Percentiles rank a stretch among this genome's conserved stretches.
These are phyloP conservation scores for Gryllus longicercus DNA, from an alignment of 2,888 invertebrate species.

Conservation along the genomic window DNA sequence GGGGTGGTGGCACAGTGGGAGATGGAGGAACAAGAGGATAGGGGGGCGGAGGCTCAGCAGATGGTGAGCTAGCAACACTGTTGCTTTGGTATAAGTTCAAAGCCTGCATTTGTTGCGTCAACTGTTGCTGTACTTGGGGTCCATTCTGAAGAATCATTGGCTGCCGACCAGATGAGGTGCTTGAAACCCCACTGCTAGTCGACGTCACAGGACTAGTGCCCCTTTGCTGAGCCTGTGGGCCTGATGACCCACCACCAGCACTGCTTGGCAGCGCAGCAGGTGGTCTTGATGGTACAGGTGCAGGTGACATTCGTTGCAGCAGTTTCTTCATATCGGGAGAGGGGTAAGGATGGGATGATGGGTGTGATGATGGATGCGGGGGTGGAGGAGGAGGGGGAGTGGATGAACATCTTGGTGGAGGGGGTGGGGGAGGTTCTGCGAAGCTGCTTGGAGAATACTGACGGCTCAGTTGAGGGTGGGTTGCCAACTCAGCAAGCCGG, in stretches of 20 bases:
- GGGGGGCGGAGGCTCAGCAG: constrained; percentile 66
- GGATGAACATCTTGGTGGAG: constrained; percentile 69
- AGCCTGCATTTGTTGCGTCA: constrained; percentile 85
- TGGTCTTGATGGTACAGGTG: constrained; percentile 51
- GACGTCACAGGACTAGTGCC: constrained; percentile 70
- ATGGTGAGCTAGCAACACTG: constrained; percentile 49
- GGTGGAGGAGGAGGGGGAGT: constrained; percentile 54
- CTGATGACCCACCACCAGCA: constrained; percentile 42
- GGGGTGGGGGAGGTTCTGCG: constrained; percentile 64
- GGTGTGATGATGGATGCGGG: constrained; percentile 61
- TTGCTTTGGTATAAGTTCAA: constrained; percentile 67
- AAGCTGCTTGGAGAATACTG: constrained; percentile 67
- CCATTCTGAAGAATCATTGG: constrained; percentile 81
- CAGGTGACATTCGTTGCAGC: constrained; percentile 74
- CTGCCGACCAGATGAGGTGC: constrained; percentile 56
- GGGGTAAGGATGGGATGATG: constrained; percentile 51
- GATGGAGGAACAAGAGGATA: constrained; percentile 57
- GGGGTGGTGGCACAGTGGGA: constrained; percentile 65
- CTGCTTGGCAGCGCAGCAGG: constrained; percentile 50
- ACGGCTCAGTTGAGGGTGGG: constrained; percentile 64
- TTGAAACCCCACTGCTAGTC: constrained; percentile 39
- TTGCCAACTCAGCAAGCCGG: constrained; percentile 57
- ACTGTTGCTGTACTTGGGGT: constrained; percentile 75
- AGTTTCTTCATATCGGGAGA: constrained; percentile 62
- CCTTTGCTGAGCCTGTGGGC: constrained; percentile 48